These are phyloP conservation scores for Tyria jacobaeae DNA, from an alignment of 2,888 invertebrate species.

Conservation along the genomic window DNA sequence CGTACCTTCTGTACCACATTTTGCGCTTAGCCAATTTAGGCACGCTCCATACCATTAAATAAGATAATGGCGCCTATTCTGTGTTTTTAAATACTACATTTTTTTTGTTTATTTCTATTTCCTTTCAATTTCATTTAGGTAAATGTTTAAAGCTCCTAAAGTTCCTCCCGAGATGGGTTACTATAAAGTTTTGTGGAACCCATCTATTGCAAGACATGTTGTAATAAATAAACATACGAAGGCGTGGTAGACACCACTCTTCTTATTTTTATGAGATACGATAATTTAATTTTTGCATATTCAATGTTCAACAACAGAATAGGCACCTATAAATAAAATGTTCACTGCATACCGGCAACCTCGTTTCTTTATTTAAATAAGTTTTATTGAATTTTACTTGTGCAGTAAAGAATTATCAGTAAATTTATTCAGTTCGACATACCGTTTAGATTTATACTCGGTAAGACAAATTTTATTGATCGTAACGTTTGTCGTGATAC, in stretches of 20 bases:
- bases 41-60: slow-evolving; percentile 58
- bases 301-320: slow-evolving; percentile 6
- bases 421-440: slow-evolving; percentile 41
- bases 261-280: neutral
- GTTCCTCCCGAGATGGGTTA: too few relatives aligned
- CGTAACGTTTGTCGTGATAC: slow-evolving; percentile 59
- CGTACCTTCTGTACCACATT: slow-evolving; percentile 56
- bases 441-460: slow-evolving; percentile 27
- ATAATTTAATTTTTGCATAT: neutral
- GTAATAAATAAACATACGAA: neutral
- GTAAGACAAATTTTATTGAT: slow-evolving; percentile 44
- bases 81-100: neutral
- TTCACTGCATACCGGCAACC: slow-evolving; percentile 44
- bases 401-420: slow-evolving; percentile 38
- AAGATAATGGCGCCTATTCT: slow-evolving; percentile 42
- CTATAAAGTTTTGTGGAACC: too few relatives aligned
- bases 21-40: slow-evolving; percentile 67
- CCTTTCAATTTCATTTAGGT: too few relatives aligned
- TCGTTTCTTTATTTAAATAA: slow-evolving; percentile 45
- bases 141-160: too few relatives aligned
- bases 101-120: neutral
- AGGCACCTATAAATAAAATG: slow-evolving; percentile 38
- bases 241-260: neutral
- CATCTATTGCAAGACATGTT: neutral
- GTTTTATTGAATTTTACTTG: slow-evolving; percentile 41